Evolutionary conservation across 2,888 invertebrate genomes (phyloP).

Genomic region (Mimachlamys varia): DNA sequence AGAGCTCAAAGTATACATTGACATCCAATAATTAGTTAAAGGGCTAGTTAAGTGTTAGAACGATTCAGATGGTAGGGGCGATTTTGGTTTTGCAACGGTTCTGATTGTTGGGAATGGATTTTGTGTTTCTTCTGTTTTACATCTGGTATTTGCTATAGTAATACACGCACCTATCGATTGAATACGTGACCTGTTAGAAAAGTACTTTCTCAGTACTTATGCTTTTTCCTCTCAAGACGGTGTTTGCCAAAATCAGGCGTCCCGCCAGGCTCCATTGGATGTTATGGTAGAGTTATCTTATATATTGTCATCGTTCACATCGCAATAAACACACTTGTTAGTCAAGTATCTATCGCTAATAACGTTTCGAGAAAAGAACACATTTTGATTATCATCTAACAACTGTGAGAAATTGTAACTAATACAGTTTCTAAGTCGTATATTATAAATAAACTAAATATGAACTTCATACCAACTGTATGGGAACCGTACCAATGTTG

Average conservation of each 20-base stretch:
- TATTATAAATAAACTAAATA: not conserved
- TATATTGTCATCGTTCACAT: not conserved
- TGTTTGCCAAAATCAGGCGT: not conserved
- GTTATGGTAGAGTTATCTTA: not conserved
- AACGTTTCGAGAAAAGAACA: not conserved
- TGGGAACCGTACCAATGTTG: not conserved
- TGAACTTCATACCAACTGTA: not conserved
- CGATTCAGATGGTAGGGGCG: no score
- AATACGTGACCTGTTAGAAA: no score
- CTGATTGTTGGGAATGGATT: not conserved
- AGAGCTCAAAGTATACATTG: no score
- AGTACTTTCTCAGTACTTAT: not conserved
- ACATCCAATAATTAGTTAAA: no score
- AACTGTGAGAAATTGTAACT: slow-evolving; percentile 9
- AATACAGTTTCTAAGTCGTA: not conserved
- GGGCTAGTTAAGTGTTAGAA: no score
- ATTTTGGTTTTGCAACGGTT: no score
- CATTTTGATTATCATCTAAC: not conserved
- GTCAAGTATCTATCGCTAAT: not conserved
- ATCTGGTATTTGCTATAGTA: no score
- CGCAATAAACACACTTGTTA: not conserved
- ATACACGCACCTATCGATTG: no score
- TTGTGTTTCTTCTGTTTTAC: not conserved
- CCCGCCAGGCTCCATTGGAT: not conserved
- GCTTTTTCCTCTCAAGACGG: not conserved